Evolutionary conservation across 2,888 invertebrate species (phyloP).

Genomic region (Chymomyza procnemis): DNA sequence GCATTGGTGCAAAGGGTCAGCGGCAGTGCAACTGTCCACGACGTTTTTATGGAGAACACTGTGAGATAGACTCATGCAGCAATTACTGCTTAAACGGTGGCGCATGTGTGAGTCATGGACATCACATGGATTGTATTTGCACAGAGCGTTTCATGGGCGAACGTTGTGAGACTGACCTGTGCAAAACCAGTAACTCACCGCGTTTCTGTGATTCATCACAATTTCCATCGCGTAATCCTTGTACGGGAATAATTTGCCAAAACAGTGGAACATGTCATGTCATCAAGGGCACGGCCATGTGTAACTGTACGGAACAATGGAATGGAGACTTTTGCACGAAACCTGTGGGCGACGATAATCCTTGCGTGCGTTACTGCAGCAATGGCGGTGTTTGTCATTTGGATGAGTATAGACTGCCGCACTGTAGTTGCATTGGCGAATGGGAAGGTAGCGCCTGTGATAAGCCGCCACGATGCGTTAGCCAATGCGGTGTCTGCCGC

Average conservation of each 20-base stretch:
- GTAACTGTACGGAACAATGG: conserved; percentile 81
- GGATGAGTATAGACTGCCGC: conserved; percentile 79
- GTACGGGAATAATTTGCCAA: conserved; percentile 79
- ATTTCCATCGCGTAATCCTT: conserved; percentile 74
- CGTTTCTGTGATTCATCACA: conserved; percentile 72
- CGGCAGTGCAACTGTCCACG: conserved; percentile 74
- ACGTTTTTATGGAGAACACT: conserved; percentile 78
- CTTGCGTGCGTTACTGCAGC: conserved; percentile 81
- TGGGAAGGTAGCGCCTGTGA: conserved; percentile 82
- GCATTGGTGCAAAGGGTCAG: conserved; percentile 75
- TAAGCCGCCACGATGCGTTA: conserved; percentile 76
- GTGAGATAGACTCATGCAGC: conserved; percentile 81
- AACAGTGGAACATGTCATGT: conserved; percentile 81
- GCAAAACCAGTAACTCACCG: conserved; percentile 77
- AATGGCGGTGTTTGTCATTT: conserved; percentile 82
- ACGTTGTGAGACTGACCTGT: conserved; percentile 81
- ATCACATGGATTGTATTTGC: conserved; percentile 73
- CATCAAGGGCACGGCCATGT: conserved; percentile 79
- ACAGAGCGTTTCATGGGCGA: conserved; percentile 74
- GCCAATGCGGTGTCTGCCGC: conserved; percentile 75
- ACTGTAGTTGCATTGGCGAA: conserved; percentile 81
- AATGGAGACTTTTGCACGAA: conserved; percentile 81
- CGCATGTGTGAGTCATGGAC: conserved; percentile 69
- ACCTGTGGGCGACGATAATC: conserved; percentile 82
- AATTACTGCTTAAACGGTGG: conserved; percentile 81